Conservation (phyloP, 2,113 vertebrate species). For the Artemisiospiza belli region DNA sequence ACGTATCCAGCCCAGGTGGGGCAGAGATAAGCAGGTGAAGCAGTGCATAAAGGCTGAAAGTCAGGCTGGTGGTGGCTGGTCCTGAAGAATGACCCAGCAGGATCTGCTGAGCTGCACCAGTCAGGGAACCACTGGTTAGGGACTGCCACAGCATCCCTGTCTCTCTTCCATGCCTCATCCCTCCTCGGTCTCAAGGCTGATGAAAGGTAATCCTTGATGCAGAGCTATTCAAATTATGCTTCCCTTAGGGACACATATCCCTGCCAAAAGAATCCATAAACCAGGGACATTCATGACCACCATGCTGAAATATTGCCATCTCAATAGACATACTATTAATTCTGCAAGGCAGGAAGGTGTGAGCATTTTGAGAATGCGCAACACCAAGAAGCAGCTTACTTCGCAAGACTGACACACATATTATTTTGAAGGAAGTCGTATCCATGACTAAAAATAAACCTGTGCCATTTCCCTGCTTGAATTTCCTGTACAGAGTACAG, state of each 20-base stretch:
- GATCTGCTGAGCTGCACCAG: neutral
- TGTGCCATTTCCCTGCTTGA: neutral
- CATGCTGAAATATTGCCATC: neutral
- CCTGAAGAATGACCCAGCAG: neutral
- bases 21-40: neutral
- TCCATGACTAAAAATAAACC: constrained; percentile 44
- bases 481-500: constrained; percentile 51
- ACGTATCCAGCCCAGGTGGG: neutral
- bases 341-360: neutral
- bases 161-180: neutral
- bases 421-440: constrained; percentile 34
- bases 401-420: neutral
- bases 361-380: neutral
- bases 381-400: neutral
- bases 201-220: neutral
- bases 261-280: neutral
- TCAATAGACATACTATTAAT: neutral
- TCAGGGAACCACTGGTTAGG: neutral
- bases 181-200: neutral
- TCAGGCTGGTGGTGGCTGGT: neutral
- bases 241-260: neutral
- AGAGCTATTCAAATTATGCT: neutral
- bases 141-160: neutral
- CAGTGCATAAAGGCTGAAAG: neutral
- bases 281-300: neutral